Base-by-base conservation (phyloP, 2,797 vertebrate genomes). In the Remorina albescens region DNA sequence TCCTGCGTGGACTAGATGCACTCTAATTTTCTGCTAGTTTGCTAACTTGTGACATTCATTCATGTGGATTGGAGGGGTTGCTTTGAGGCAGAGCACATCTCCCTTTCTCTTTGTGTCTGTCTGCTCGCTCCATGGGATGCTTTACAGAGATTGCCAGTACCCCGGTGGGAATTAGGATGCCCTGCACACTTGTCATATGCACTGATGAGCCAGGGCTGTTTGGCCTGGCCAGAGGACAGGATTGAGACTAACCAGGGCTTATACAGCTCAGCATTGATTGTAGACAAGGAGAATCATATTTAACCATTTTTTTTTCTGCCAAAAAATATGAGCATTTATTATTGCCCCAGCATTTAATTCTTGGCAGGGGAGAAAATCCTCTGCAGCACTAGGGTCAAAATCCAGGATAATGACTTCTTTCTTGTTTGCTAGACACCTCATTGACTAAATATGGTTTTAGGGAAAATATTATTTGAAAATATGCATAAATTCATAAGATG, bases 131-230 rank as follows among this genome's bases (percentile, higher is more conserved):
- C 49, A 18, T 19, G 32, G 58, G 62, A 30, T 7, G 64, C 47
- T 71, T 59, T 59, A 42, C 70, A 68, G 55, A 46, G n/a, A 60
- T 37, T 36, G 60, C 72, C 67, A 56, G 76, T 32, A n/a, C 71
- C 67, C 54, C 34, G 54, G 66, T 60, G 78, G 64, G 63, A 44
- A 30, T 21, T 30, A 46, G 59, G 67, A 53, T 3, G 54, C 60
- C 66, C 39, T 19, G 71, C 70, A 63, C 60, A 28, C 82, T 77
- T 76, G 64, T 82, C 74, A 68, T 74, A 75, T 65, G 76, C 54
- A 23, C 66, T 72, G 53, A 84, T 84, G 80, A 61, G 50, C 81
- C 56, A 34, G 39, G 46, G 74, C 70, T 72, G 49, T 69, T 73
- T 18, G 3, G 39, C 51, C 50, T n/a, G 19, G 66, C 78, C 55